Evolutionary conservation across 2,113 vertebrate genomes (phyloP).

Genomic region (Australoheros scitulus): DNA sequence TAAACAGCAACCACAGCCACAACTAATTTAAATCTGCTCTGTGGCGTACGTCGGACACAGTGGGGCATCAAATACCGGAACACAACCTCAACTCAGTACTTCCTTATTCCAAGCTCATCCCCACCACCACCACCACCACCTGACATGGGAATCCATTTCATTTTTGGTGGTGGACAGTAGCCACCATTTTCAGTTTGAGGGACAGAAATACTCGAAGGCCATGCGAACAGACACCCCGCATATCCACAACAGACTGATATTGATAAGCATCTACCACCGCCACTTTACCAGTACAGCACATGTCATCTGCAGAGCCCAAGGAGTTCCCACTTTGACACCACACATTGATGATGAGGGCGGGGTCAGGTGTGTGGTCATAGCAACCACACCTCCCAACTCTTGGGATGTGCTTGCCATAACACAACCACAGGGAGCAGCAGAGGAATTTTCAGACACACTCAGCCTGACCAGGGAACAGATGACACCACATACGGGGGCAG

Average conservation of each 20-base stretch:
- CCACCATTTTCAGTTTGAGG: conserved; percentile 54
- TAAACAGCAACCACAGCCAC: conserved; percentile 66
- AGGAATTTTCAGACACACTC: conserved; percentile 75
- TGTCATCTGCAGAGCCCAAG: conserved; percentile 67
- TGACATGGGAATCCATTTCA: conserved; percentile 64
- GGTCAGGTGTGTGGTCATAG: conserved; percentile 59
- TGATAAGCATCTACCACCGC: conserved; percentile 60
- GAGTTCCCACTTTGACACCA: conserved; percentile 80
- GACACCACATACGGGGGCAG: conserved; percentile 69
- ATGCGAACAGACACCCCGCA: conserved; percentile 69
- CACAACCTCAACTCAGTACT: conserved; percentile 74
- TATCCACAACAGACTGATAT: conserved; percentile 68
- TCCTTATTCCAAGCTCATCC: conserved; percentile 67
- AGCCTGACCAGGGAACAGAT: conserved; percentile 72
- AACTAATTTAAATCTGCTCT: conserved; percentile 45
- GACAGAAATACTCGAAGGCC: conserved; percentile 61
- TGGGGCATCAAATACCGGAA: conserved; percentile 72
- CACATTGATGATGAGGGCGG: conserved; percentile 76
- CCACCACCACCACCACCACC: conserved; percentile 67
- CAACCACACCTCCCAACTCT: conserved; percentile 64
- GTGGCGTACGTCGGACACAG: conserved; percentile 74
- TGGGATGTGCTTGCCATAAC: conserved; percentile 67
- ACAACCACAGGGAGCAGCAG: conserved; percentile 73
- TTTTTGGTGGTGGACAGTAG: conserved; percentile 57
- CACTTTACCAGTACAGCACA: conserved; percentile 68